Evolutionary conservation across 2,797 vertebrate genomes (phyloP).

Genomic region (Falco naumanni): DNA sequence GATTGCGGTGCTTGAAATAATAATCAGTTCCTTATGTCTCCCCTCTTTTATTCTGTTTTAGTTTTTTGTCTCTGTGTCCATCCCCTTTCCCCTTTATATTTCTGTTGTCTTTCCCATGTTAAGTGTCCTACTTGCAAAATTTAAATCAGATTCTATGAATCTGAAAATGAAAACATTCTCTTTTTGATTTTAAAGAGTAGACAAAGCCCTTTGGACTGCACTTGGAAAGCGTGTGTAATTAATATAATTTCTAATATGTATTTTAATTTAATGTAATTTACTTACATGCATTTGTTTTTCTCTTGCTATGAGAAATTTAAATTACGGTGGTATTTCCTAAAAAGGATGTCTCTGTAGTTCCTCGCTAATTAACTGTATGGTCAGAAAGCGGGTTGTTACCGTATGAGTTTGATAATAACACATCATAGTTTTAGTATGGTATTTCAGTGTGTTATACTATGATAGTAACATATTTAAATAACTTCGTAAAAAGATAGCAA

Average conservation of each 20-base stretch:
- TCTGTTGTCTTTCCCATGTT: not conserved
- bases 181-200: constrained; percentile 7
- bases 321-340: not conserved
- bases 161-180: not conserved
- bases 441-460: not conserved
- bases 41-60: not conserved
- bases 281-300: not conserved
- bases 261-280: constrained; percentile 38
- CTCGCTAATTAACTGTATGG: not conserved
- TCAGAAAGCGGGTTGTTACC: not conserved
- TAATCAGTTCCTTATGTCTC: not conserved
- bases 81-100: not conserved
- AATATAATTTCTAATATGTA: constrained; percentile 19
- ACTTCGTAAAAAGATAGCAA: not conserved
- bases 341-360: not conserved
- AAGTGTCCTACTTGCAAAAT: not conserved
- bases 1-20: not conserved
- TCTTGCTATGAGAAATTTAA: not conserved
- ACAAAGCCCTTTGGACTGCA: constrained; percentile 4
- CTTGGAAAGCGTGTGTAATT: not conserved
- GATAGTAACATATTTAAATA: not conserved
- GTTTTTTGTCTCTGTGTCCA: not conserved
- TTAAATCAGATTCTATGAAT: constrained; percentile 24
- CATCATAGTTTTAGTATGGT: not conserved
- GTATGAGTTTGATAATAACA: not conserved